A percentile compares a stretch with the other conserved stretches of the same genome.
Conservation (phyloP, 1,140 invertebrate species). For the Drepana arcuata region DNA sequence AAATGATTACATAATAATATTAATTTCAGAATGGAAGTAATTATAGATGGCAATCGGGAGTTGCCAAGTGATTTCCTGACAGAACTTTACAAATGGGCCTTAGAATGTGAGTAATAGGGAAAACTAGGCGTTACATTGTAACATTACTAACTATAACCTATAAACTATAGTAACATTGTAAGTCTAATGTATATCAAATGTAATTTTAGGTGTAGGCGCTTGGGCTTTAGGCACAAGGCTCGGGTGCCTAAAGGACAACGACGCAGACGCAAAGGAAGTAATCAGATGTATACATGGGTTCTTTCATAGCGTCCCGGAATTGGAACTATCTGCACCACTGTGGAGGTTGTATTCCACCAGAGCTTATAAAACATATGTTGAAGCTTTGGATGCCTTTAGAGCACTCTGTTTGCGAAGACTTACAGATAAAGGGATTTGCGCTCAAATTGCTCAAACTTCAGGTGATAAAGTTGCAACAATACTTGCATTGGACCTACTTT, state of each 20-base stretch:
- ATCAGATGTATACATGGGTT: slow-evolving; percentile 86
- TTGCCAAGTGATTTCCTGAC: slow-evolving; percentile 84
- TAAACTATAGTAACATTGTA: too few species aligned
- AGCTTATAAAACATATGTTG: slow-evolving; percentile 81
- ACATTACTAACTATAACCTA: too few species aligned
- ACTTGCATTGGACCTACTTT: slow-evolving; percentile 84
- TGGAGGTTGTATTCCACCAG: slow-evolving; percentile 86
- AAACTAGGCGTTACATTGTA: too few species aligned
- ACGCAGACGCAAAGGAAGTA: slow-evolving; percentile 78
- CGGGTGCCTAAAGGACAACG: slow-evolving; percentile 79
- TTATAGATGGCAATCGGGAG: slow-evolving; percentile 77
- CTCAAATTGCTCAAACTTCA: slow-evolving; percentile 34
- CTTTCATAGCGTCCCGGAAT: slow-evolving; percentile 83
- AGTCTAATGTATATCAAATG: too few species aligned
- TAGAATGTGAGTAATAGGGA: slow-evolving; percentile 83
- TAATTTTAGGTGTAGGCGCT: slow-evolving; percentile 80
- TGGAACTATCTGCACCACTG: slow-evolving; percentile 85
- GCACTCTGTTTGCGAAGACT: slow-evolving; percentile 52
- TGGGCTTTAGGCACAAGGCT: slow-evolving; percentile 86
- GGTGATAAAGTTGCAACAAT: slow-evolving; percentile 79
- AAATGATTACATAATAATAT: slow-evolving; percentile 2
- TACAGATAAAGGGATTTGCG: slow-evolving; percentile 57
- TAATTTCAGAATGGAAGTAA: slow-evolving; percentile 77
- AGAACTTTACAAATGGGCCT: slow-evolving; percentile 89
- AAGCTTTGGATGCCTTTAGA: slow-evolving; percentile 80